phyloP scores from a whole-genome alignment of 64 coral and sea anemone species.

The Actinia tenebrosa region DNA sequence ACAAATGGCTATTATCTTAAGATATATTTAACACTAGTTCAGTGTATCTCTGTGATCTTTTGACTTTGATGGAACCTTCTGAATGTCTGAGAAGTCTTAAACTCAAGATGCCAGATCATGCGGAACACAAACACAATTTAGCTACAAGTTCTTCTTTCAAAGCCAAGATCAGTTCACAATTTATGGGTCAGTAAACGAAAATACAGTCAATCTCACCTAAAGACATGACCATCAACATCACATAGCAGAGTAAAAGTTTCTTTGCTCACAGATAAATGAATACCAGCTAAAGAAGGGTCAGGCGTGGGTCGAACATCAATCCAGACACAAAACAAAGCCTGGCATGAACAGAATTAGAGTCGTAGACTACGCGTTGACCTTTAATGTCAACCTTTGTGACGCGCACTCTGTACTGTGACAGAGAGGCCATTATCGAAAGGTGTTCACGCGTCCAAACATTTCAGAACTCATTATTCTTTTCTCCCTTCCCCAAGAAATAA shows the following conservation, averaged over 20 bases:
- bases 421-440: conserved; percentile 14
- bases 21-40: background rate
- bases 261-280: conserved; percentile 2
- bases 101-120: conserved; percentile 1
- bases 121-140: background rate
- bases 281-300: conserved; percentile 14
- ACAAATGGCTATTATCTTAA: background rate
- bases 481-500: background rate
- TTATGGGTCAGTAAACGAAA: background rate
- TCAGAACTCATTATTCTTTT: background rate
- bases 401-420: conserved; percentile 26
- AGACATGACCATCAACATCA: conserved; percentile 4
- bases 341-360: conserved; percentile 22
- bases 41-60: background rate
- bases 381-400: conserved; percentile 10
- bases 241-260: background rate
- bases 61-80: background rate
- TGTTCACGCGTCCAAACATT: background rate
- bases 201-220: background rate
- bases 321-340: conserved; percentile 33
- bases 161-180: background rate
- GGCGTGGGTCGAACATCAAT: conserved; percentile 21
- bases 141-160: background rate
- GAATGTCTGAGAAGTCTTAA: background rate
- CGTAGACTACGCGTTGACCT: conserved; percentile 6